These are phyloP conservation scores for Knipowitschia caucasica DNA, from an alignment of 2,797 vertebrate species.

Conservation along the genomic window DNA sequence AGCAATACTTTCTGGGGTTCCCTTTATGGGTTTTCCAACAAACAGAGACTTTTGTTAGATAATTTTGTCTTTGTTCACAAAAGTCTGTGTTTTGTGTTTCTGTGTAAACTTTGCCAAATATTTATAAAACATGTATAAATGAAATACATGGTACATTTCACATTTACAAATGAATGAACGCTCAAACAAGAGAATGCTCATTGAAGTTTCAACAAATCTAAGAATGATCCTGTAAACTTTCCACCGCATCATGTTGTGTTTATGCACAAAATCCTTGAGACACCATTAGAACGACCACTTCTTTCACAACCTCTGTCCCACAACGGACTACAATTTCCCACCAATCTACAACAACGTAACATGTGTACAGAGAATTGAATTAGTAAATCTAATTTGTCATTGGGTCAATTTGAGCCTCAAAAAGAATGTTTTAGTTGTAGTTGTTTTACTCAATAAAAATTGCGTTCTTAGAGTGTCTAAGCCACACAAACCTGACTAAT, in stretches of 20 bases:
- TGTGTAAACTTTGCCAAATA: constrained; percentile 24
- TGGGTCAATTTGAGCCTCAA: too few relatives aligned
- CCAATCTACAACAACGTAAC: background rate
- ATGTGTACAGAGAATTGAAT: background rate
- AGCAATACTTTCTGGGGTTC: constrained; percentile 44
- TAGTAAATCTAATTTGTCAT: too few relatives aligned
- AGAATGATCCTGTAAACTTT: constrained; percentile 26
- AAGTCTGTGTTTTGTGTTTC: constrained; percentile 15
- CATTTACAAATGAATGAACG: background rate
- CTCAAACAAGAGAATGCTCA: constrained; percentile 39
- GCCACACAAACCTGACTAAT: too few relatives aligned
- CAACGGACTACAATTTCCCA: constrained; percentile 19
- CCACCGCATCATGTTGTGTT: constrained; percentile 44
- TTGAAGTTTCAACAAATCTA: constrained; percentile 29
- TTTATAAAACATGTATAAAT: constrained; percentile 1
- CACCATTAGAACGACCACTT: constrained; percentile 32
- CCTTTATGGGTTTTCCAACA: constrained; percentile 36
- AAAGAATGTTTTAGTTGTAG: too few relatives aligned
- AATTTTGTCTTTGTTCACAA: constrained; percentile 34
- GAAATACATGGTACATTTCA: background rate
- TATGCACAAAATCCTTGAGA: constrained; percentile 39
- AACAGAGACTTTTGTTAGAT: constrained; percentile 40
- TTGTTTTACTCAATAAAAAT: too few relatives aligned
- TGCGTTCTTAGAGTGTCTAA: too few relatives aligned
- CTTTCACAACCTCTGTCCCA: constrained; percentile 34